phyloP scores from a whole-genome alignment of 2,797 vertebrate genomes.

The Spea hammondii region DNA sequence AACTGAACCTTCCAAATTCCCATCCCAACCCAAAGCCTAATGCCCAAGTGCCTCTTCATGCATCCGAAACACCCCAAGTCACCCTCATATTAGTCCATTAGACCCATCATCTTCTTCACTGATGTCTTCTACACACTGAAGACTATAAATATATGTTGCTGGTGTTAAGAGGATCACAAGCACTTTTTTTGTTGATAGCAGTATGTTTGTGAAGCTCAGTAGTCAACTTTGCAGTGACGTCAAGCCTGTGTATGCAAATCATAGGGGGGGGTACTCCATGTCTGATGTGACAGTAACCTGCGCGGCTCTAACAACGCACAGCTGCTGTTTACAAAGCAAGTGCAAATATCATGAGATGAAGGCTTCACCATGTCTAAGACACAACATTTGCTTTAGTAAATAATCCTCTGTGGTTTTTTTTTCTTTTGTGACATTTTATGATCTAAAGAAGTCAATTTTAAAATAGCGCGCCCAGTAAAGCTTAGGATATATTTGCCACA shows the following conservation, averaged over 20 bases:
- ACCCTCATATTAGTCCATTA: no score
- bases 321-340: slow-evolving; percentile 8
- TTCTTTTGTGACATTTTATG: slow-evolving; percentile 1
- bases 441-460: background rate
- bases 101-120: no score
- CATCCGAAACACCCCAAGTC: no score
- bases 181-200: background rate
- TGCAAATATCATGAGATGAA: background rate
- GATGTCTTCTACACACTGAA: no score
- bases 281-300: slow-evolving; percentile 8
- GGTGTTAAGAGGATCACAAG: background rate
- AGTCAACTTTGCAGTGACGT: background rate
- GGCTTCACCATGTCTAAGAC: background rate
- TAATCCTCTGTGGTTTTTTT: background rate
- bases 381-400: slow-evolving; percentile 1
- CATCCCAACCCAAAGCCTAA: no score
- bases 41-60: no score
- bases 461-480: no score
- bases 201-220: background rate
- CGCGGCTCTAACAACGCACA: background rate
- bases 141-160: background rate
- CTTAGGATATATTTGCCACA: no score
- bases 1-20: no score
- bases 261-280: background rate
- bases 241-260: background rate